These are phyloP conservation scores for Agapetus fuscipes DNA, from an alignment of 2,888 invertebrate genomes.

Conservation along the genomic window DNA sequence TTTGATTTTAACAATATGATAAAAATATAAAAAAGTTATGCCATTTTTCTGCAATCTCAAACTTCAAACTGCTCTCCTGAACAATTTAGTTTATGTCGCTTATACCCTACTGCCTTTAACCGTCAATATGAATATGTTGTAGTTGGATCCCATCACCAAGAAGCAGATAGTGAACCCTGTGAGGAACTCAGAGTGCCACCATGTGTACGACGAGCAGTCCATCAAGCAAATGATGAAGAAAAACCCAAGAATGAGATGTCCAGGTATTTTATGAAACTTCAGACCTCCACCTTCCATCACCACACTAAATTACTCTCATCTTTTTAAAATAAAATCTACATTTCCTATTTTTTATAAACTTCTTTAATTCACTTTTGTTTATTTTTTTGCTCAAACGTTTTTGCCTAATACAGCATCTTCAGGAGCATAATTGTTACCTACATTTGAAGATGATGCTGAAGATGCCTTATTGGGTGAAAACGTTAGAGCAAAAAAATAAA, in stretches of 20 bases:
- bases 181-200: neutral
- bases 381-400: too few relatives aligned
- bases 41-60: too few relatives aligned
- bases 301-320: neutral
- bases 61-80: too few relatives aligned
- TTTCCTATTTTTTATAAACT: neutral
- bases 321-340: neutral
- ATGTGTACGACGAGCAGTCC: neutral
- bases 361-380: neutral
- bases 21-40: too few relatives aligned
- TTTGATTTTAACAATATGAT: too few relatives aligned
- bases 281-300: neutral
- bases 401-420: too few relatives aligned
- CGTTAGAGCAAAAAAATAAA: too few relatives aligned
- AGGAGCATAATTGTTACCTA: too few relatives aligned
- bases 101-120: neutral
- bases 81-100: neutral
- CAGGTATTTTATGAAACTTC: too few relatives aligned
- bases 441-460: too few relatives aligned
- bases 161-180: neutral
- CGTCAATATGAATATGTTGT: too few relatives aligned
- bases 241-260: neutral
- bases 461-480: too few relatives aligned
- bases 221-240: conserved; percentile 5
- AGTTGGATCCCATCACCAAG: neutral